Percentiles rank a stretch among this genome's conserved stretches.
Evolutionary conservation across 2,797 vertebrate genomes (phyloP).

Genomic region (Sorex maritimensis): DNA sequence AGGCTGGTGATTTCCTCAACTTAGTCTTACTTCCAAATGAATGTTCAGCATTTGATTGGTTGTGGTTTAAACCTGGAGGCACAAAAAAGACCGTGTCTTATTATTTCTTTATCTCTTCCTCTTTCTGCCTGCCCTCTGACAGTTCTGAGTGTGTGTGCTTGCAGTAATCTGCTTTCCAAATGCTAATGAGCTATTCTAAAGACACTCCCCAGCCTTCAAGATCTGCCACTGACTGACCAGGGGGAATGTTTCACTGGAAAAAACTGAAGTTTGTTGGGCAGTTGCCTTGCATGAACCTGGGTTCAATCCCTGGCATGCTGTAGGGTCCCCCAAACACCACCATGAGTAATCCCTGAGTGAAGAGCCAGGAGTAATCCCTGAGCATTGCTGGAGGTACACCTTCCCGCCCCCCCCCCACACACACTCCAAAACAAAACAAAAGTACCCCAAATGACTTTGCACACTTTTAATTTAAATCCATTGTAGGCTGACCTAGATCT

Average conservation of each 20-base stretch:
- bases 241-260: conserved; percentile 57
- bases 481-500: conserved; percentile 53
- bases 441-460: not conserved
- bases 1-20: not conserved
- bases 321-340: too few relatives aligned
- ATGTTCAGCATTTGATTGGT: conserved; percentile 46
- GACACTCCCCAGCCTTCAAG: not conserved
- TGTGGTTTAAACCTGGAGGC: conserved; percentile 43
- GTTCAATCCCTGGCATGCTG: too few relatives aligned
- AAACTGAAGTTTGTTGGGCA: not conserved
- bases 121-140: conserved; percentile 35
- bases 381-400: too few relatives aligned
- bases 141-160: conserved; percentile 20
- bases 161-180: conserved; percentile 56
- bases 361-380: too few relatives aligned
- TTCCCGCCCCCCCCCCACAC: too few relatives aligned
- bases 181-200: not conserved
- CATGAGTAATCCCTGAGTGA: too few relatives aligned
- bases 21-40: conserved; percentile 40
- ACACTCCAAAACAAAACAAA: too few relatives aligned
- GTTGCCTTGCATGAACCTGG: too few relatives aligned
- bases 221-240: not conserved
- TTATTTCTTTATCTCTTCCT: conserved; percentile 44
- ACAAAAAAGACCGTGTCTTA: conserved; percentile 25
- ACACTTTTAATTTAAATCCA: conserved; percentile 52